phyloP scores from a whole-genome alignment of 2,797 vertebrate genomes.

The Neosilurus hyrtlii region DNA sequence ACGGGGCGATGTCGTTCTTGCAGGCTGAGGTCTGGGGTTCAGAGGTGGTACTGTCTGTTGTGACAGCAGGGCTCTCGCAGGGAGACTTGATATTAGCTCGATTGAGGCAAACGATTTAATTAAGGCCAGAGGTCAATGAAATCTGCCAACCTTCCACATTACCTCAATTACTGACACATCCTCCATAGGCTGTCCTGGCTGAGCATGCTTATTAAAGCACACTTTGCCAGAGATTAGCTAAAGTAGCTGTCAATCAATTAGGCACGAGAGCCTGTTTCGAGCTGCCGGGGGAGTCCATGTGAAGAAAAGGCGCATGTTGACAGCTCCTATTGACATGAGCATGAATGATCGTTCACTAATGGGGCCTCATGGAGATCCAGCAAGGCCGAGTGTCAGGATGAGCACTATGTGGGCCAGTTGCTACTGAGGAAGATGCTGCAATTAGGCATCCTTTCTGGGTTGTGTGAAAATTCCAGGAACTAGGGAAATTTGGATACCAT shows the following conservation, averaged over 20 bases:
- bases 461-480: neutral
- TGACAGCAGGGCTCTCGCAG: constrained; percentile 75
- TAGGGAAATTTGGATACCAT: neutral
- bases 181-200: constrained; percentile 78
- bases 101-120: constrained; percentile 69
- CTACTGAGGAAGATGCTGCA: constrained; percentile 15
- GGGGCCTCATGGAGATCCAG: constrained; percentile 45
- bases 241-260: constrained; percentile 58
- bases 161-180: constrained; percentile 68
- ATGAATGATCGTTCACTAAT: constrained; percentile 50
- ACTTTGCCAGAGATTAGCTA: constrained; percentile 57
- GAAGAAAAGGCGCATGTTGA: constrained; percentile 50
- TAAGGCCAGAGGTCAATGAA: constrained; percentile 57
- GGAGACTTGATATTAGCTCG: constrained; percentile 79
- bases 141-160: constrained; percentile 57
- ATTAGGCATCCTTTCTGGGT: constrained; percentile 9
- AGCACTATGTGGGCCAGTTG: constrained; percentile 33
- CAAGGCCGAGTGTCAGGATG: constrained; percentile 41
- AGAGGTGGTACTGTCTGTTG: constrained; percentile 74
- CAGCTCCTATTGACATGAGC: constrained; percentile 52
- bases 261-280: constrained; percentile 36
- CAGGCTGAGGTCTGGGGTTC: constrained; percentile 75
- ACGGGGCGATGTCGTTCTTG: constrained; percentile 68
- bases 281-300: constrained; percentile 33
- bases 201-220: constrained; percentile 80